Conservation (phyloP, 2,113 vertebrate species). For the Ifrita kowaldi region DNA sequence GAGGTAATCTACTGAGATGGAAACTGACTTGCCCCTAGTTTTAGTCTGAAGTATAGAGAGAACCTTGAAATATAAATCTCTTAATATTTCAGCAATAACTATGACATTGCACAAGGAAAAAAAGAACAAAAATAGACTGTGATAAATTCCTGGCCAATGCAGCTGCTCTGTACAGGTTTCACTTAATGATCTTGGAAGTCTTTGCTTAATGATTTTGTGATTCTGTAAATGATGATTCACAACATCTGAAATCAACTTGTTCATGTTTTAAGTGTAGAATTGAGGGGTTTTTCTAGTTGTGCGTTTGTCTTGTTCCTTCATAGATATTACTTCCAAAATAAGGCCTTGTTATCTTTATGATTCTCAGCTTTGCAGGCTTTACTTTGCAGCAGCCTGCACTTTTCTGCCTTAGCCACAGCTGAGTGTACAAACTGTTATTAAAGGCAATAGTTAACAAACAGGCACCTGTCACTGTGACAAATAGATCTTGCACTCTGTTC, state of each 20-base stretch:
- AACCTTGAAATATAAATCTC: not conserved
- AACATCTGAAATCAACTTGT: not conserved
- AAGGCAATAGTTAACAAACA: not conserved
- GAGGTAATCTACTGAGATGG: not conserved
- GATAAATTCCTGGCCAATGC: not conserved
- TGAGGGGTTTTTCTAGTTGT: not conserved
- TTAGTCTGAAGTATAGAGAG: not conserved
- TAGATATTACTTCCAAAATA: not conserved
- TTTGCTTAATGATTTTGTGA: not conserved
- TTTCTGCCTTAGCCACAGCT: not conserved
- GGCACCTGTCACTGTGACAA: not conserved
- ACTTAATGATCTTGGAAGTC: not conserved
- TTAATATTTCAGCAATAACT: not conserved
- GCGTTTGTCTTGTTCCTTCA: not conserved
- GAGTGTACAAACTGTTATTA: not conserved
- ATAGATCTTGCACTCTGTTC: not conserved
- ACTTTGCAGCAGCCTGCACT: not conserved
- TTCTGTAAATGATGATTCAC: not conserved
- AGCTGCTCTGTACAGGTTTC: not conserved
- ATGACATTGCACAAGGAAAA: not conserved
- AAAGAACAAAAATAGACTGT: not conserved
- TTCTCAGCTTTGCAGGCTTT: not conserved
- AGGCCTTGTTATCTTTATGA: not conserved
- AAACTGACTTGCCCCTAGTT: not conserved
- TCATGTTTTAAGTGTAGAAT: not conserved